Base-by-base conservation (phyloP, 2,797 vertebrate genomes). In the Hoplostethus atlanticus region DNA sequence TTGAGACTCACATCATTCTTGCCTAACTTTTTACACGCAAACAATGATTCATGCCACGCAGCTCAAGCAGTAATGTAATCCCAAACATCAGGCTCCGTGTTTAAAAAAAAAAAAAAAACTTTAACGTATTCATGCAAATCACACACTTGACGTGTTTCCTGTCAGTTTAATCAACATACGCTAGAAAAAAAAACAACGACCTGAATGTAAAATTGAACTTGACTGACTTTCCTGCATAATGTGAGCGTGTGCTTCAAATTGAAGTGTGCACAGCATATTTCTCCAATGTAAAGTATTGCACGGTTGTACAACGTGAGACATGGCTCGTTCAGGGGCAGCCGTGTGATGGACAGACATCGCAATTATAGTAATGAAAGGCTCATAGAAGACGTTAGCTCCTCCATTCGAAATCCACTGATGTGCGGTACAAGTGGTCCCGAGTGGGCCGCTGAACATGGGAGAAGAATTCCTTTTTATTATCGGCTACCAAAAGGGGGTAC, bases 281-380 rank as follows among this genome's bases (percentile, higher is more conserved):
- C 21, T 21, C 70, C 73, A 65, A 80, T 68, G 76, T 82, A 77
- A 70, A 78, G 57, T 68, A 68, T 42, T 31, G 42, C 47, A 57
- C 3, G 52, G 65, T 72, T 66, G 69, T 79, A 60, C 68, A 70
- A 48, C 52, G 58, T 73, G 77, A 87, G 82, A 86, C 84, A 85
- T 85, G 72, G 78, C 63, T 57, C 85, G 78, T 68, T 63, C 36
- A 79, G 81, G 79, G 75, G 61, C 53, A 65, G 47, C 80, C 65
- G 12, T 81, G 70, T 91, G 92, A 93, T 84, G 80, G 91, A 93
- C 91, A 90, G 84, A 85, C 76, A 67, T 25, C 61, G 81, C 89
- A 90, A 92, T 93, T 92, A 92, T 57, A 75, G 81, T 91, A 93
- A 93, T 91, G 84, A 93, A 92, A 89, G 67, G 74, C 73, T 87